A percentile compares a stretch with the other conserved stretches of the same genome.
Evolutionary conservation across 2,113 vertebrate genomes (phyloP).

Genomic region (Amphiprion ocellaris): DNA sequence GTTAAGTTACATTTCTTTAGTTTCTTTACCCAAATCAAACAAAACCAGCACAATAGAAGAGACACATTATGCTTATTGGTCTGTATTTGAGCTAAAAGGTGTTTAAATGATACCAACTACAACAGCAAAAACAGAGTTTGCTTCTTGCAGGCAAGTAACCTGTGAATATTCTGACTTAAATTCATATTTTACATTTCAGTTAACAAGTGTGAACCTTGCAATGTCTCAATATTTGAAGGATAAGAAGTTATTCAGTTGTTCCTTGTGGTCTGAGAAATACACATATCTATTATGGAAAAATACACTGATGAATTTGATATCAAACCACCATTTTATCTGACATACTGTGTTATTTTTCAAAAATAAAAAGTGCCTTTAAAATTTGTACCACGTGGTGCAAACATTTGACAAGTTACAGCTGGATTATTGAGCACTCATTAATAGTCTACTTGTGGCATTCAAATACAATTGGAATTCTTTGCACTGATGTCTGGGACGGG

Average conservation of each 20-base stretch:
- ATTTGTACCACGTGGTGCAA: neutral
- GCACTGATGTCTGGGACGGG: accelerated
- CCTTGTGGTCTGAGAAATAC: neutral
- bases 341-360: neutral
- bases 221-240: neutral
- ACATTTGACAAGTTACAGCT: neutral
- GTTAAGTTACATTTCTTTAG: neutral
- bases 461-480: accelerated
- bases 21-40: neutral
- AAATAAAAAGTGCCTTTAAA: neutral
- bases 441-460: constrained; percentile 25
- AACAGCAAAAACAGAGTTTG: neutral
- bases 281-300: too few species aligned
- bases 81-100: neutral
- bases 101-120: neutral
- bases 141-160: too few species aligned
- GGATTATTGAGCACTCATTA: neutral
- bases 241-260: neutral
- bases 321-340: neutral
- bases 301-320: neutral
- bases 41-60: neutral
- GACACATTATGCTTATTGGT: neutral
- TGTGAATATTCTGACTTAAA: too few species aligned
- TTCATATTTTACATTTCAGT: neutral
- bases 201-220: neutral